Evolutionary conservation across 1,140 invertebrate species (phyloP).

Genomic region (Phymorhynchus buccinoides): DNA sequence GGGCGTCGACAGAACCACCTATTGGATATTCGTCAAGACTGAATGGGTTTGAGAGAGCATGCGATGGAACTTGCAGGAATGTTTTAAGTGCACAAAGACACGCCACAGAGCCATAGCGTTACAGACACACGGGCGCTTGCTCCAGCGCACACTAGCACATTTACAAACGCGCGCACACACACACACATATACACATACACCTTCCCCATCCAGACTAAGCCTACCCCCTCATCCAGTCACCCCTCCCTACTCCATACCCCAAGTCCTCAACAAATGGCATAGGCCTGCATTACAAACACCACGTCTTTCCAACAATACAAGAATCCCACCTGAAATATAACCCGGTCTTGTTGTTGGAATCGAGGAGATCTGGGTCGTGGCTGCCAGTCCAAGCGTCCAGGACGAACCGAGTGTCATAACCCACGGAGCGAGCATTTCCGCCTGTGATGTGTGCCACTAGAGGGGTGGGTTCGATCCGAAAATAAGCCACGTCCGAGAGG

Average conservation of each 20-base stretch:
- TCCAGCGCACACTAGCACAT: too few relatives aligned
- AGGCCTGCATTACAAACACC: too few relatives aligned
- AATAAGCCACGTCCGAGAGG: constrained; percentile 49
- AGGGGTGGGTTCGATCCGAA: constrained; percentile 47
- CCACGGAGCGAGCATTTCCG: constrained; percentile 49
- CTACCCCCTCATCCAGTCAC: neutral
- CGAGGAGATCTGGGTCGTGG: constrained; percentile 52
- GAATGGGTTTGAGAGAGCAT: neutral
- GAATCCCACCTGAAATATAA: constrained; percentile 47
- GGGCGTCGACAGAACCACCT: constrained; percentile 50
- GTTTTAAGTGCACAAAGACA: too few relatives aligned
- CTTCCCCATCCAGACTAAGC: neutral
- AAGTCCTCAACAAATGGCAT: neutral
- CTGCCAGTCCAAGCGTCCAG: constrained; percentile 46
- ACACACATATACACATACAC: neutral
- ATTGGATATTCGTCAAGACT: neutral
- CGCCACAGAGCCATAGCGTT: too few relatives aligned
- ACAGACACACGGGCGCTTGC: too few relatives aligned
- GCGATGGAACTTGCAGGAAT: too few relatives aligned
- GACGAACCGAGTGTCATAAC: constrained; percentile 49
- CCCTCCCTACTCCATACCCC: neutral
- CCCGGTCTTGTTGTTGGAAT: constrained; percentile 34
- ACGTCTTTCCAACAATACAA: too few relatives aligned
- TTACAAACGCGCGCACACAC: neutral
- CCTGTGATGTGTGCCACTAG: constrained; percentile 47